Evolutionary conservation across 1,140 invertebrate genomes (phyloP), one percentile per base, ranked within the genome.

Genomic region (Scaptodrosophila lebanonensis): DNA sequence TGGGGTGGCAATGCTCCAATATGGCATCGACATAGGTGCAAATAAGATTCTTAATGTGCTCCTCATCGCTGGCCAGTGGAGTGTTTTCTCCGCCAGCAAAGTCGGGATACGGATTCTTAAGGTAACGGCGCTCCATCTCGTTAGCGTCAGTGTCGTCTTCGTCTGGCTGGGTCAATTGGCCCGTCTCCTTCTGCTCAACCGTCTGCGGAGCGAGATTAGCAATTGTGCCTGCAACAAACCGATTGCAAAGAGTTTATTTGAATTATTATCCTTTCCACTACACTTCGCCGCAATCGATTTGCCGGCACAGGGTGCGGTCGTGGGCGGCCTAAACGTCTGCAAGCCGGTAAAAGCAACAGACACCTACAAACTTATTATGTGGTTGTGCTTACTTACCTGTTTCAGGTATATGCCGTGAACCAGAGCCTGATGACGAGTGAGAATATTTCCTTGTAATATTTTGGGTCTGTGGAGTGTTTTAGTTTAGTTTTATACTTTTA

Each of bases 1-100:
- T 72, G 2, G 84, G 77, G 42, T 76, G 70, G 42, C 82, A 83
- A 30, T 71, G 64, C 44, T 86, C 84, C 45, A 86, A 39, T 40
- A 86, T 86, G 36, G 82, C 82, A 35, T 86, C 84, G 29, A 86
- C 82, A 60, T 86, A 86, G 33, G 82, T 86, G 50, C 84, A 86
- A 8, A 86, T 84, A 12, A 86, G 49, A 6, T 83, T 85, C 49
- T 84, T 86, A 1, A 86, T 75, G 40, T 86, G 82, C 42, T 86
- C 84, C 33, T 84, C 82, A 29, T 86, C 84, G 32, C 61, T 70
- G 35, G 68, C 66, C 12, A 86, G 65, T 0, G 82, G 66, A 4
- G 72, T 83, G 8, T 54, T 79, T 38, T 83, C 75, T 5, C 65
- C 68, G 20, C 67, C 75, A 1, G 58, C 9, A 15, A 77, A 86